These are phyloP conservation scores for Conus ventricosus DNA, from an alignment of 1,140 invertebrate genomes.

Conservation along the genomic window DNA sequence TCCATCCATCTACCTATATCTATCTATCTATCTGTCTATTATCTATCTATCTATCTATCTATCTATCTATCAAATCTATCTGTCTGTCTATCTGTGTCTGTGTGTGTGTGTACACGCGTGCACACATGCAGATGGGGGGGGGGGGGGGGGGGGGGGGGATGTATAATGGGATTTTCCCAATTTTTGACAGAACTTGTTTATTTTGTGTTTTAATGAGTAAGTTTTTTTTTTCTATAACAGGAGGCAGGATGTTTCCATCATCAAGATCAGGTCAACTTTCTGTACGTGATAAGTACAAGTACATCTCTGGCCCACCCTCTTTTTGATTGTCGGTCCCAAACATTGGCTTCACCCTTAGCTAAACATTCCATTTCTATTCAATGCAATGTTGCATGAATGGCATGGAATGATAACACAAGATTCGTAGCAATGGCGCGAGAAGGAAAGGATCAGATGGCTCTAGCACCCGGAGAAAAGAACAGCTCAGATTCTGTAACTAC, in stretches of 20 bases:
- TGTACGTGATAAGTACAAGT: neutral
- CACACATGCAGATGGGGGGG: neutral
- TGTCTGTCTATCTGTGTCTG: no score
- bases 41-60: no score
- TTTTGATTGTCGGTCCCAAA: no score
- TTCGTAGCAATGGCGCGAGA: no score
- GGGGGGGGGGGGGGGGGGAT: no score
- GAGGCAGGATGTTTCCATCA: neutral
- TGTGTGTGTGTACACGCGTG: neutral
- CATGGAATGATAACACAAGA: no score
- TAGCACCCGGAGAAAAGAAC: neutral
- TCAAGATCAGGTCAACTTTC: neutral
- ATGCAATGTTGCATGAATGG: no score
- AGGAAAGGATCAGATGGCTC: neutral
- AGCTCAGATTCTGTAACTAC: neutral
- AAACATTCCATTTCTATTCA: no score
- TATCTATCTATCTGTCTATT: no score
- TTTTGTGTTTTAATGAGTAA: neutral
- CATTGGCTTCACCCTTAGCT: no score
- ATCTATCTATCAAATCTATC: no score
- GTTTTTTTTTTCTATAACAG: neutral
- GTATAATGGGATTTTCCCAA: neutral
- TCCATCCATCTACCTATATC: no score
- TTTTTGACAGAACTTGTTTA: neutral
- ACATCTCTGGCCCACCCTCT: neutral